phyloP scores from a whole-genome alignment of 2,113 vertebrate genomes.

The Ictidomys tridecemlineatus region DNA sequence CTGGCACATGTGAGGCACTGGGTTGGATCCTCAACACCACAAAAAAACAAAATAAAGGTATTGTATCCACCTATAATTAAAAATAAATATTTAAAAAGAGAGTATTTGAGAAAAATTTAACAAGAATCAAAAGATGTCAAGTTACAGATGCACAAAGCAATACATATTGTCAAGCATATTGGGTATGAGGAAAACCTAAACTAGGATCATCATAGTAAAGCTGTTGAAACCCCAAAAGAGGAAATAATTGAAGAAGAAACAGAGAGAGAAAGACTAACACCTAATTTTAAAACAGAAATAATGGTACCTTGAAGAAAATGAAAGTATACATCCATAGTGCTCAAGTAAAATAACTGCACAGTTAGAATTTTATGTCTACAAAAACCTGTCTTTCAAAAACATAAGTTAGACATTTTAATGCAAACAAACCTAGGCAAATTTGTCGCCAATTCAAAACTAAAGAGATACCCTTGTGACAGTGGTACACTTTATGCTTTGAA shows the following conservation, averaged over 20 bases:
- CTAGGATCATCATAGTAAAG: neutral
- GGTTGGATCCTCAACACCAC: too few relatives aligned
- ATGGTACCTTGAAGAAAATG: conserved; percentile 66
- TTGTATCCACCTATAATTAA: too few relatives aligned
- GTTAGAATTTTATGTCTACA: neutral
- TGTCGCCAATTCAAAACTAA: neutral
- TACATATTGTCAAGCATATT: neutral
- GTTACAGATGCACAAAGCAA: neutral
- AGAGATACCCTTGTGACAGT: neutral
- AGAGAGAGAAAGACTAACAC: neutral
- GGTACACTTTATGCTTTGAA: too few relatives aligned
- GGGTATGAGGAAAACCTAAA: neutral
- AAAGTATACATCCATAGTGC: neutral
- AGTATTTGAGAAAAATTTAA: neutral
- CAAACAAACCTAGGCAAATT: conserved; percentile 20
- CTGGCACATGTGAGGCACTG: too few relatives aligned
- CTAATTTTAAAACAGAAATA: conserved; percentile 43
- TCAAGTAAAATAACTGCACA: neutral
- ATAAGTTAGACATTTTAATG: neutral
- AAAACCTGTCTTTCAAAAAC: neutral
- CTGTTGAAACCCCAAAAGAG: neutral
- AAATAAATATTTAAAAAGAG: neutral
- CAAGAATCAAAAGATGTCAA: neutral
- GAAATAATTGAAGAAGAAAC: neutral
- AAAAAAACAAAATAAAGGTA: too few relatives aligned